Evolutionary conservation across 1,140 invertebrate species (phyloP).

Genomic region (Cotesia glomerata): DNA sequence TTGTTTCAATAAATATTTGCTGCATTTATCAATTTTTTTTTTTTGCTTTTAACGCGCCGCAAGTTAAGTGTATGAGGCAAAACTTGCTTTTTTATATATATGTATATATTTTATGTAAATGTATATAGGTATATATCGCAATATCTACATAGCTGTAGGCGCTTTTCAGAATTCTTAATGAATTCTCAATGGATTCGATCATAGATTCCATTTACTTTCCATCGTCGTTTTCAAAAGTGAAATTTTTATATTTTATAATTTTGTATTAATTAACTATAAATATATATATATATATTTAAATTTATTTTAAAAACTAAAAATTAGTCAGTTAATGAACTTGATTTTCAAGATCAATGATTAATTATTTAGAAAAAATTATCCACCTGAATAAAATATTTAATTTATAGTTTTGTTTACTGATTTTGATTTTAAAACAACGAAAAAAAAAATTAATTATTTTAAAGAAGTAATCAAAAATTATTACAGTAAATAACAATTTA

Average conservation of each 20-base stretch:
- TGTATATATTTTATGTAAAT: background rate
- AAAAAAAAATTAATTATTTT: no score
- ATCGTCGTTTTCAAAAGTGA: background rate
- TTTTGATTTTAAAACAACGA: no score
- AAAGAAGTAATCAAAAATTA: no score
- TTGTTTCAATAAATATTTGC: background rate
- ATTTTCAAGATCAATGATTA: no score
- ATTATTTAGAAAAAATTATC: no score
- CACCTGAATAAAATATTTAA: no score
- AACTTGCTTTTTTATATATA: background rate
- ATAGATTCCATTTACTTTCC: slow-evolving; percentile 16
- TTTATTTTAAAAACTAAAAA: no score
- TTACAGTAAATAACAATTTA: no score
- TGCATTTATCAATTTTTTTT: background rate
- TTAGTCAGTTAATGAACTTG: no score
- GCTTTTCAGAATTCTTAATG: slow-evolving; percentile 36
- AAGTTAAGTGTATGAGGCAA: background rate
- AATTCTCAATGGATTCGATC: slow-evolving; percentile 26
- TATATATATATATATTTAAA: no score
- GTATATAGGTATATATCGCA: slow-evolving; percentile 16
- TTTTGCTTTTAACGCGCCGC: background rate
- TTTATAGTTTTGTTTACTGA: no score
- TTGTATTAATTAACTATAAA: background rate
- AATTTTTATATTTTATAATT: background rate
- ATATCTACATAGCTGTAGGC: slow-evolving; percentile 28